Conservation (phyloP, 2,888 invertebrate genomes). For the Willowsia nigromaculata region DNA sequence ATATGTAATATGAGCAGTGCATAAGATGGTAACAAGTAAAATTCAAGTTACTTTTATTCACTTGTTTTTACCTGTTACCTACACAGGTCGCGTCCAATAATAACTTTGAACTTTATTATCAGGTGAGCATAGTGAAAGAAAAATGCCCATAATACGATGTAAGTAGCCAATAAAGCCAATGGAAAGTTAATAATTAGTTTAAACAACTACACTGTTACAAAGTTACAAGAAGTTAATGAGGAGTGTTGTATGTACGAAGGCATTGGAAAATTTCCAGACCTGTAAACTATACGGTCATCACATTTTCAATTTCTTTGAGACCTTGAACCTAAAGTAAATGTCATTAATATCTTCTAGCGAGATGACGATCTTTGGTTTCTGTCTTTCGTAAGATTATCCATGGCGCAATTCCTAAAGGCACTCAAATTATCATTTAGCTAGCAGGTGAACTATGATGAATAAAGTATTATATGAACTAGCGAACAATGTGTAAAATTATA, state of each 20-base stretch:
- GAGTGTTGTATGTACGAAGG: too few relatives aligned
- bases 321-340: conserved; percentile 1
- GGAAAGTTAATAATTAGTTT: conserved; percentile 42
- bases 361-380: not conserved
- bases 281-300: not conserved
- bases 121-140: not conserved
- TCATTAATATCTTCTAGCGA: not conserved
- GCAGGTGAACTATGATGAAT: conserved; percentile 15
- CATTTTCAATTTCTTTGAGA: conserved; percentile 17
- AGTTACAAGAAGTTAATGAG: not conserved
- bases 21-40: too few relatives aligned
- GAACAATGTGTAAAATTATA: too few relatives aligned
- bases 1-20: too few relatives aligned
- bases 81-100: not conserved
- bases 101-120: not conserved
- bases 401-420: not conserved
- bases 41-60: not conserved
- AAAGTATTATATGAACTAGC: too few relatives aligned
- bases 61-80: not conserved
- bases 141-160: not conserved
- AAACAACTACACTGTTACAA: not conserved
- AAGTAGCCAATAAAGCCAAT: not conserved
- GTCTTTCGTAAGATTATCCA: too few relatives aligned
- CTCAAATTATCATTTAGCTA: not conserved
- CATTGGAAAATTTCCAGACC: conserved; percentile 17